Percentiles rank a stretch among this genome's conserved stretches.
phyloP scores from a whole-genome alignment of 2,797 vertebrate species.

The Sciaenops ocellatus region DNA sequence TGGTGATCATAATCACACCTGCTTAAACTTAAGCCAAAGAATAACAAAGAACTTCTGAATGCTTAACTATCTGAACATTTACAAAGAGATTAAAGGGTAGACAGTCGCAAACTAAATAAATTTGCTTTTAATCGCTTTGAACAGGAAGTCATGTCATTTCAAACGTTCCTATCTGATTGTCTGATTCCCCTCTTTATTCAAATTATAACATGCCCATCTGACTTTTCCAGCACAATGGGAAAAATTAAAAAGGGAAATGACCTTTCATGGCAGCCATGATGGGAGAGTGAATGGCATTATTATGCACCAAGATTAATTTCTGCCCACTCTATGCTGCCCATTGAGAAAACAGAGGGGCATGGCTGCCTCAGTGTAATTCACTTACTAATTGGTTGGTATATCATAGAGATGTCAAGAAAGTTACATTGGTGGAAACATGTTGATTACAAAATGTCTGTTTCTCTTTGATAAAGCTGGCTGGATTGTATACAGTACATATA shows the following conservation, averaged over 20 bases:
- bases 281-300: slow-evolving; percentile 87
- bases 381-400: slow-evolving; percentile 73
- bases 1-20: slow-evolving; percentile 86
- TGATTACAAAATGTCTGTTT: slow-evolving; percentile 29
- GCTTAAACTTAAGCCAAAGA: slow-evolving; percentile 87
- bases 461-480: slow-evolving; percentile 4
- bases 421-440: slow-evolving; percentile 30
- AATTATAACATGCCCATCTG: slow-evolving; percentile 91
- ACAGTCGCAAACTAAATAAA: slow-evolving; percentile 88
- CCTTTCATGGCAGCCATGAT: slow-evolving; percentile 86
- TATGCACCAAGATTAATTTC: slow-evolving; percentile 86
- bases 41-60: slow-evolving; percentile 87
- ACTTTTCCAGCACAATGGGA: slow-evolving; percentile 87
- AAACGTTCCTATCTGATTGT: slow-evolving; percentile 88
- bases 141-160: slow-evolving; percentile 89
- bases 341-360: slow-evolving; percentile 80
- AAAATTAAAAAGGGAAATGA: slow-evolving; percentile 89
- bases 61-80: slow-evolving; percentile 83
- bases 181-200: slow-evolving; percentile 89
- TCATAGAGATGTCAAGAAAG: slow-evolving; percentile 63
- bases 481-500: background rate
- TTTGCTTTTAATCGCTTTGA: slow-evolving; percentile 89
- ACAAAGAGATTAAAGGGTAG: slow-evolving; percentile 87
- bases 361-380: slow-evolving; percentile 59
- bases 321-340: slow-evolving; percentile 77